Evolutionary conservation across 2,888 invertebrate genomes (phyloP).

Genomic region (Andrena camellia): DNA sequence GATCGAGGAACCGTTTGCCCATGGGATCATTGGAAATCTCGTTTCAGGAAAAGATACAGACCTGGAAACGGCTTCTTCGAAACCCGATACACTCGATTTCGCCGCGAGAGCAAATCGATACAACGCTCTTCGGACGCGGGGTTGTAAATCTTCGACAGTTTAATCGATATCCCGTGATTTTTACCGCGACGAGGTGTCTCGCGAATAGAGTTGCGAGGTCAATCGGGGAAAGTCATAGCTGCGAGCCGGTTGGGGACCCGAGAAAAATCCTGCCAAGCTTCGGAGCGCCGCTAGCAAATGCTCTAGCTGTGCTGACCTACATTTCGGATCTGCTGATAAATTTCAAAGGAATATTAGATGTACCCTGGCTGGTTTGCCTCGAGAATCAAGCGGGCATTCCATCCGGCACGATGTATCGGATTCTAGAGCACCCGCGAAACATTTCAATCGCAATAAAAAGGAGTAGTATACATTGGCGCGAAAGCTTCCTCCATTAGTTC

Average conservation of each 20-base stretch:
- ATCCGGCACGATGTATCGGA: conserved; percentile 1
- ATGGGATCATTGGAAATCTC: neutral
- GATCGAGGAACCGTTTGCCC: conserved; percentile 1
- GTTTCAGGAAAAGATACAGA: neutral
- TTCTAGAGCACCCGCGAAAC: neutral
- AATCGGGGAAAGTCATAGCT: conserved; percentile 63
- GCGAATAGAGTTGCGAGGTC: conserved; percentile 49
- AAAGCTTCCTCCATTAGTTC: neutral
- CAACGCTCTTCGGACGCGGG: neutral
- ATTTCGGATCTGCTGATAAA: conserved; percentile 43
- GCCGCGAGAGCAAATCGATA: neutral
- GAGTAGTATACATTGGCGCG: neutral
- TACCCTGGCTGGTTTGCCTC: conserved; percentile 34
- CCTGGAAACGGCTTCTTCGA: conserved; percentile 2
- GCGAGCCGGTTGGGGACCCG: conserved; percentile 38
- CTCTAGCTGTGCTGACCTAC: conserved; percentile 56
- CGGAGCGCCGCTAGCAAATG: conserved; percentile 36
- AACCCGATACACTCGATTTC: conserved; percentile 15
- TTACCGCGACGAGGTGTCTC: conserved; percentile 21
- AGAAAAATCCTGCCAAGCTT: conserved; percentile 53
- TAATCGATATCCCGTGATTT: conserved; percentile 41
- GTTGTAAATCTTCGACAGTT: conserved; percentile 6
- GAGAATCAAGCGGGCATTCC: conserved; percentile 19
- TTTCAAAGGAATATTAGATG: conserved; percentile 49
- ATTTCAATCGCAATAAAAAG: neutral